A percentile compares a stretch with the other conserved stretches of the same genome.
Evolutionary conservation across 2,797 vertebrate species (phyloP).

Genomic region (Dicrostonyx torquatus): DNA sequence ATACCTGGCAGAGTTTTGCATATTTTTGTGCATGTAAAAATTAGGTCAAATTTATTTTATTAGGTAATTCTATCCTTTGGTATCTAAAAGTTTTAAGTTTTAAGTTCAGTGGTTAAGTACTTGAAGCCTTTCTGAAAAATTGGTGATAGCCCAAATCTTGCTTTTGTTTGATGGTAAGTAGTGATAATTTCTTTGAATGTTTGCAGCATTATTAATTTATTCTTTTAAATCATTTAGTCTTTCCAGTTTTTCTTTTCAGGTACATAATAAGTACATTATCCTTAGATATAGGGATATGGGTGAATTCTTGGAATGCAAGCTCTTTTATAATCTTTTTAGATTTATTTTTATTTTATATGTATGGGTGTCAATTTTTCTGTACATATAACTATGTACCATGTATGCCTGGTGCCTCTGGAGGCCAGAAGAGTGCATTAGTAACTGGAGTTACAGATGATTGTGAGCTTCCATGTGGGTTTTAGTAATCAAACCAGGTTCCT

Average conservation of each 20-base stretch:
- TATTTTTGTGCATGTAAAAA: conserved; percentile 48
- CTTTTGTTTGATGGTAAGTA: conserved; percentile 60
- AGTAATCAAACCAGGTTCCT: no score
- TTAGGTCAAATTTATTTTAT: conserved; percentile 51
- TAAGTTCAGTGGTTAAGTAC: conserved; percentile 56
- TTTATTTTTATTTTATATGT: not conserved
- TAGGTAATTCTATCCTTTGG: conserved; percentile 40
- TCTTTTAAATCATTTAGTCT: conserved; percentile 38
- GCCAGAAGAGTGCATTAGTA: not conserved
- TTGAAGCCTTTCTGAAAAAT: conserved; percentile 63
- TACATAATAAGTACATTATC: conserved; percentile 11
- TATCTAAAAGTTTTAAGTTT: conserved; percentile 58
- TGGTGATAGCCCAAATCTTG: conserved; percentile 19
- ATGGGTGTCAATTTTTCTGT: not conserved
- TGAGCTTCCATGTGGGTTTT: no score
- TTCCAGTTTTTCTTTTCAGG: conserved; percentile 31
- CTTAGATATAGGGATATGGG: not conserved
- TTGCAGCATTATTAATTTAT: conserved; percentile 22
- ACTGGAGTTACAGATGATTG: no score
- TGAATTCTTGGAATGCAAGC: conserved; percentile 52
- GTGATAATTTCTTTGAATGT: conserved; percentile 42
- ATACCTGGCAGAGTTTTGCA: conserved; percentile 50
- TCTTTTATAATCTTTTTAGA: not conserved
- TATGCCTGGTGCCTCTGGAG: not conserved
- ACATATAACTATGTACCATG: not conserved